Conservation (phyloP, 2,888 invertebrate species). For the Drosophila austrosaltans region DNA sequence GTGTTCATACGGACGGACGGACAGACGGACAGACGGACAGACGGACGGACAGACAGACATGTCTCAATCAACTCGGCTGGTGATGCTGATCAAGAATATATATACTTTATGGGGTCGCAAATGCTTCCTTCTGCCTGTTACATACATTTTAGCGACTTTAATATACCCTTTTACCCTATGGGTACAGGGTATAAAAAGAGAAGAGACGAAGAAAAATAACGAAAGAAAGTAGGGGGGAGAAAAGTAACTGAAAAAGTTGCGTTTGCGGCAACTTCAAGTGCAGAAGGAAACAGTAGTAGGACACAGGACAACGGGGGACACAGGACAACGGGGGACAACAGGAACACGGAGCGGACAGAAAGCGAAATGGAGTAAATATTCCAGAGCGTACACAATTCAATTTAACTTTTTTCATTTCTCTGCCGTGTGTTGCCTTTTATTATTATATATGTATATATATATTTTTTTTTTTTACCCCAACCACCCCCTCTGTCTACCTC, state of each 20-base stretch:
- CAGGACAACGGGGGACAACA: background rate
- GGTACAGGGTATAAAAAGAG: too few species aligned
- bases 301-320: background rate
- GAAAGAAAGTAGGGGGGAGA: constrained; percentile 5
- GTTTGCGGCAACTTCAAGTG: constrained; percentile 62
- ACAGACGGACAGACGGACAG: too few species aligned
- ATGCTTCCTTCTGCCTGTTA: too few species aligned
- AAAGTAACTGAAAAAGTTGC: constrained; percentile 64
- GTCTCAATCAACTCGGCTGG: too few species aligned
- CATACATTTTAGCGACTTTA: too few species aligned
- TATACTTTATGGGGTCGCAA: too few species aligned
- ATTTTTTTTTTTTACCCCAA: background rate
- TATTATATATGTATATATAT: constrained; percentile 65
- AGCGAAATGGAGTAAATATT: constrained; percentile 59
- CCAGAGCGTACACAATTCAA: constrained; percentile 74
- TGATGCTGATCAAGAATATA: too few species aligned
- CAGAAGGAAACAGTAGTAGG: constrained; percentile 38
- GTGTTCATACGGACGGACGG: too few species aligned
- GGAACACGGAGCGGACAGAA: background rate
- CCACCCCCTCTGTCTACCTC: background rate
- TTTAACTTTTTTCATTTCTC: constrained; percentile 77
- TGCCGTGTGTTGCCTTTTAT: constrained; percentile 66
- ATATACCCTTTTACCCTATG: too few species aligned
- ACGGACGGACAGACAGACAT: too few species aligned
- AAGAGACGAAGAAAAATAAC: constrained; percentile 1